These are phyloP conservation scores for Hyaena hyaena DNA, from an alignment of 2,113 vertebrate genomes.

Conservation along the genomic window DNA sequence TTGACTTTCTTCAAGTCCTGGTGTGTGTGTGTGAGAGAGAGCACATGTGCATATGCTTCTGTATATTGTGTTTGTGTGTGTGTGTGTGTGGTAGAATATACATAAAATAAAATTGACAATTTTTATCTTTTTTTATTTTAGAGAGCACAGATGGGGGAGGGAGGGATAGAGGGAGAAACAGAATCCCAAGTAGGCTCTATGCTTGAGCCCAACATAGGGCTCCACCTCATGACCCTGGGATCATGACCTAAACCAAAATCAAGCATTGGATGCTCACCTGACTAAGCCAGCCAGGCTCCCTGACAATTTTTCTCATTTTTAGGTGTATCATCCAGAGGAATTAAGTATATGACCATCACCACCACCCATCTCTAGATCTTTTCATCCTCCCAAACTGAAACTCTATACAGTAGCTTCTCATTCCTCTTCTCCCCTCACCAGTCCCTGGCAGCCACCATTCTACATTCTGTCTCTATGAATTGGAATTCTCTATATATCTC, in stretches of 20 bases:
- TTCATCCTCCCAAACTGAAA: not conserved
- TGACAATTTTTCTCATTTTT: not conserved
- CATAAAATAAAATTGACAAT: not conserved
- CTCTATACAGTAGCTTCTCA: too few species aligned
- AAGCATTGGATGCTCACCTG: too few species aligned
- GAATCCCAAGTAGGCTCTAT: too few species aligned
- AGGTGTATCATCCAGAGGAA: not conserved
- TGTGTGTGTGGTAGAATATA: not conserved
- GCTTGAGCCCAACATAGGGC: too few species aligned
- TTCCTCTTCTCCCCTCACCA: not conserved
- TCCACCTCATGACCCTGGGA: too few species aligned
- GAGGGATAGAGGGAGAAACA: too few species aligned
- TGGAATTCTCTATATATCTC: not conserved
- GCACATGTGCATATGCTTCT: fast-evolving
- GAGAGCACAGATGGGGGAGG: too few species aligned
- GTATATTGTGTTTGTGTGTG: not conserved
- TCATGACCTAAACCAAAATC: too few species aligned
- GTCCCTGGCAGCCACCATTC: not conserved
- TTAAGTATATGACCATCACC: not conserved
- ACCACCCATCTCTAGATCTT: not conserved
- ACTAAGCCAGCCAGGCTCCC: too few species aligned
- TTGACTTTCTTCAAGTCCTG: not conserved
- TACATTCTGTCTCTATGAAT: not conserved
- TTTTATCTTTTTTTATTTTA: not conserved
- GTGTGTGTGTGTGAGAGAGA: not conserved